phyloP scores from a whole-genome alignment of 2,797 vertebrate genomes.

The Lophius americanus region DNA sequence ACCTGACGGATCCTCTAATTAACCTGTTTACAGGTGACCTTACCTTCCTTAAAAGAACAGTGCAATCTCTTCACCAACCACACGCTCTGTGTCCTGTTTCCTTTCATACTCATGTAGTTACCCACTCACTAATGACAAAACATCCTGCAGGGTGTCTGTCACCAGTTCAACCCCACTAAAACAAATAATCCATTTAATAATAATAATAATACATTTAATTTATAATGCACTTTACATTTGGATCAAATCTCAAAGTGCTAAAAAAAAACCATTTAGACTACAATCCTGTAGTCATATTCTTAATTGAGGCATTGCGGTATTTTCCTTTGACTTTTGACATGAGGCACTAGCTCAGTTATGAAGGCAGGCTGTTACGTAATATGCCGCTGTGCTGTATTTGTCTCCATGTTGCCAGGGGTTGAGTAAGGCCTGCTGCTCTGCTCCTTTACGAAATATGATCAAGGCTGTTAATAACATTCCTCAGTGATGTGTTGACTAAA shows the following conservation, averaged over 20 bases:
- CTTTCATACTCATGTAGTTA: conserved; percentile 82
- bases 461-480: not conserved
- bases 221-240: too few species aligned
- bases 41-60: conserved; percentile 38
- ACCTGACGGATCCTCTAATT: not conserved
- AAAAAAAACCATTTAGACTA: too few species aligned
- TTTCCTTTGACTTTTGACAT: conserved; percentile 36
- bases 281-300: not conserved
- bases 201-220: too few species aligned
- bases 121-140: conserved; percentile 67
- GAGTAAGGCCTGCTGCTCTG: conserved; percentile 10
- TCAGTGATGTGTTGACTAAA: not conserved
- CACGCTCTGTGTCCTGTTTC: conserved; percentile 51
- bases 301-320: conserved; percentile 12
- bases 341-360: conserved; percentile 16
- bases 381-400: not conserved
- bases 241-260: too few species aligned
- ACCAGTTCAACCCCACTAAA: not conserved
- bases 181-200: too few species aligned
- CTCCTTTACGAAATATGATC: conserved; percentile 35
- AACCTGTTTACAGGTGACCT: conserved; percentile 37
- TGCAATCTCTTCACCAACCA: conserved; percentile 30
- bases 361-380: conserved; percentile 46
- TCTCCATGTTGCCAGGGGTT: conserved; percentile 7
- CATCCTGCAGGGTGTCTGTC: conserved; percentile 37